Evolutionary conservation across 2,113 vertebrate genomes (phyloP).

Genomic region (Ciconia maguari): DNA sequence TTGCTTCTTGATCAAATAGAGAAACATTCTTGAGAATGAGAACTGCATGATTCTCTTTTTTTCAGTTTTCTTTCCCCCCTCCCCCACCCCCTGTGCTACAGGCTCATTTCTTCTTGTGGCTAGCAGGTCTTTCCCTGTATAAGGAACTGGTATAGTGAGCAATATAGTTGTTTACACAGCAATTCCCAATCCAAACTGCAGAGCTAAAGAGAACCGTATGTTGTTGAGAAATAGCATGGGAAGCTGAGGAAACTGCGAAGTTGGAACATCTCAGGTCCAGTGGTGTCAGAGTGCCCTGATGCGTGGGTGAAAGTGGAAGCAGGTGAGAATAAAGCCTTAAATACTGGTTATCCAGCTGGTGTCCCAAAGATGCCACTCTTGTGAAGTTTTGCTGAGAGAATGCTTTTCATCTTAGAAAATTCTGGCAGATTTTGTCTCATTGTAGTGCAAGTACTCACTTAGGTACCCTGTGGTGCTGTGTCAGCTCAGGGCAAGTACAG

Average conservation of each 20-base stretch:
- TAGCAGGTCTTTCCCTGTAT: neutral
- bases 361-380: neutral
- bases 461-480: neutral
- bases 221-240: neutral
- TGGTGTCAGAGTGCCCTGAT: neutral
- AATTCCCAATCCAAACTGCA: neutral
- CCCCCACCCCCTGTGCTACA: neutral
- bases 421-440: neutral
- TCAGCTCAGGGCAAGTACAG: neutral
- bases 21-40: neutral
- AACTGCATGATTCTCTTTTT: neutral
- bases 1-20: neutral
- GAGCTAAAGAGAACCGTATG: neutral
- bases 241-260: neutral
- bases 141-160: neutral
- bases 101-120: neutral
- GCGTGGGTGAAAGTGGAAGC: neutral
- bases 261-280: neutral
- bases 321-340: neutral
- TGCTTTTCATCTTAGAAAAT: neutral
- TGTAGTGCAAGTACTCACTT: neutral
- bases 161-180: neutral
- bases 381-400: neutral
- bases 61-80: no score
- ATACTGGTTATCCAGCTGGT: neutral